Evolutionary conservation across 2,888 invertebrate species (phyloP), one percentile per base, ranked within the genome.

Genomic region (Agrotis puta): DNA sequence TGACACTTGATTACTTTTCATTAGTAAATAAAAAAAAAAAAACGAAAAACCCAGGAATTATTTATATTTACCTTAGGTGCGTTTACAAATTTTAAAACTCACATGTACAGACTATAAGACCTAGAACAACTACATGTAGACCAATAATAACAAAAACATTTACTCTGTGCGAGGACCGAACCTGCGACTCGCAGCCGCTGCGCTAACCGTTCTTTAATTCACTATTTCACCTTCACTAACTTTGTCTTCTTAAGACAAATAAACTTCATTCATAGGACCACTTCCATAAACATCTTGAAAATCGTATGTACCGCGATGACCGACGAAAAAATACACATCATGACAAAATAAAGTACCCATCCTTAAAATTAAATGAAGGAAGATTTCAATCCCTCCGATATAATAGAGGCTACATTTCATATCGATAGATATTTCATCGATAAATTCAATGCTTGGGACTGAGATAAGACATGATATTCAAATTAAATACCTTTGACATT

Each of bases 401-500:
- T 84, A 85, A 83, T 75, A 77, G 85, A 66, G 74, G 73, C 68
- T 77, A 84, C 75, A 85, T 82, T 84, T 85, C 86, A 79, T 85
- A 85, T 85, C 79, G 79, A 82, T 74, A 92, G 92, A 93, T 92
- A 92, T 90, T 92, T 93, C 89, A 93, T 92, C 92, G 94, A 95
- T 95, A 95, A 93, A 91, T 92, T 90, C 91, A 92, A 93, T 92
- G 92, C 92, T 93, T 92, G 91, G 89, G 90, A 92, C 81, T 89
- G 84, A 93, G 95, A 96, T 96, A 95, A 95, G 90, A 90, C 85
- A 90, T 93, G 95, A 95, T 95, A 95, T 95, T 95, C 94, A 95
- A 96, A 95, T 95, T 95, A 94, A 96, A 95, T 95, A 94, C 93
- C 94, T 94, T 95, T 94, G 95, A 95, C 95, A 94, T 95, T 94